Conservation (phyloP, 2,113 vertebrate genomes). For the Leuciscus idus region DNA sequence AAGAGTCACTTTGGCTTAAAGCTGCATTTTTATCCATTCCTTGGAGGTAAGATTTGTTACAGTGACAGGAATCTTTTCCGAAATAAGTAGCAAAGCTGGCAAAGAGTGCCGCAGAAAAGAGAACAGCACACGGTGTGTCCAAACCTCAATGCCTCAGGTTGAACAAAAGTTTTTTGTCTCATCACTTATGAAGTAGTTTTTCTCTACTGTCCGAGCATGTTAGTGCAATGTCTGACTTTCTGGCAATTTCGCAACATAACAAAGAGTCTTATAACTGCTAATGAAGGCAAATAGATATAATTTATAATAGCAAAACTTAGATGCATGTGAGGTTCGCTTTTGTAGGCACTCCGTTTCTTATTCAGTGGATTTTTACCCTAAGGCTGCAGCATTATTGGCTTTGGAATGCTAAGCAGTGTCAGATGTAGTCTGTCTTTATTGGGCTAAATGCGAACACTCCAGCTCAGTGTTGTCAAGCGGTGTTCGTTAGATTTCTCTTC, state of each 20-base stretch:
- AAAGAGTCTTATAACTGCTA: background rate
- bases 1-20: background rate
- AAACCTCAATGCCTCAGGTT: constrained; percentile 2
- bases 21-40: constrained; percentile 18
- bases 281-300: background rate
- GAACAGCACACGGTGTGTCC: constrained; percentile 18
- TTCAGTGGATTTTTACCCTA: constrained; percentile 29
- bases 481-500: constrained; percentile 26
- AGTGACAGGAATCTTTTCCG: constrained; percentile 43
- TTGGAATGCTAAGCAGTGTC: constrained; percentile 27
- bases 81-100: constrained; percentile 35
- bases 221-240: background rate
- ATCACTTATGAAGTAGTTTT: constrained; percentile 8
- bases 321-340: background rate
- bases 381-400: constrained; percentile 28
- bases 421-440: constrained; percentile 35
- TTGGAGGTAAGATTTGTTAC: background rate
- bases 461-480: constrained; percentile 26
- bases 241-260: background rate
- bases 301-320: constrained; percentile 19
- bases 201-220: constrained; percentile 4
- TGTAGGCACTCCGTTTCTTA: background rate
- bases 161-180: constrained; percentile 35
- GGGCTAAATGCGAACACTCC: background rate
- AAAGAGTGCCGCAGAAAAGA: constrained; percentile 9